These are phyloP conservation scores for Pseudoatta argentina DNA, from an alignment of 1,140 invertebrate species.

Conservation along the genomic window DNA sequence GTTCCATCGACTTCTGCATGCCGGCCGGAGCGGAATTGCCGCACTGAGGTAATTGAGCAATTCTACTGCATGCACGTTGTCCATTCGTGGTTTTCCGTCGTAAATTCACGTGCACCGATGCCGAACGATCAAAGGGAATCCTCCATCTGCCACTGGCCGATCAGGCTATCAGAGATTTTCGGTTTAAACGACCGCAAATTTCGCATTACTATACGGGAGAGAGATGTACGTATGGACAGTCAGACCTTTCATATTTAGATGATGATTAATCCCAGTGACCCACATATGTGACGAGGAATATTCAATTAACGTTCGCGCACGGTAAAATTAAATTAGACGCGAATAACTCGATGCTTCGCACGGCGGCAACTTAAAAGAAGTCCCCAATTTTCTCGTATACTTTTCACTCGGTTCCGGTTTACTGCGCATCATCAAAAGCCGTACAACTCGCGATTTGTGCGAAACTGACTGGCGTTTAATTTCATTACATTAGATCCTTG, in stretches of 20 bases:
- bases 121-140: slow-evolving; percentile 60
- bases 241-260: background rate
- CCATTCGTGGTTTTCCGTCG: slow-evolving; percentile 58
- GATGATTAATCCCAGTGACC: slow-evolving; percentile 2
- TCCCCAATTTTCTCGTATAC: background rate
- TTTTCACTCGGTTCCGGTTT: slow-evolving; percentile 15
- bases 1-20: slow-evolving; percentile 67
- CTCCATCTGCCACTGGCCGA: background rate
- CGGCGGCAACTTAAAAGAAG: slow-evolving; percentile 15
- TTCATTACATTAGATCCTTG: slow-evolving; percentile 76
- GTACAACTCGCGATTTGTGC: slow-evolving; percentile 72
- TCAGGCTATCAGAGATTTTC: background rate
- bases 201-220: background rate
- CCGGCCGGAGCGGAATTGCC: slow-evolving; percentile 57
- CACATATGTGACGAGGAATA: background rate
- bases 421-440: slow-evolving; percentile 36
- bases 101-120: slow-evolving; percentile 37
- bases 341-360: background rate
- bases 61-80: slow-evolving; percentile 64
- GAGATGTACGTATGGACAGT: background rate
- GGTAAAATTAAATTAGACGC: slow-evolving; percentile 33
- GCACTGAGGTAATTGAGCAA: slow-evolving; percentile 76
- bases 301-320: background rate
- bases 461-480: slow-evolving; percentile 79
- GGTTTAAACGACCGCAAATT: slow-evolving; percentile 23